Evolutionary conservation across 2,113 vertebrate genomes (phyloP).

Genomic region (Microcebus tavaratra): DNA sequence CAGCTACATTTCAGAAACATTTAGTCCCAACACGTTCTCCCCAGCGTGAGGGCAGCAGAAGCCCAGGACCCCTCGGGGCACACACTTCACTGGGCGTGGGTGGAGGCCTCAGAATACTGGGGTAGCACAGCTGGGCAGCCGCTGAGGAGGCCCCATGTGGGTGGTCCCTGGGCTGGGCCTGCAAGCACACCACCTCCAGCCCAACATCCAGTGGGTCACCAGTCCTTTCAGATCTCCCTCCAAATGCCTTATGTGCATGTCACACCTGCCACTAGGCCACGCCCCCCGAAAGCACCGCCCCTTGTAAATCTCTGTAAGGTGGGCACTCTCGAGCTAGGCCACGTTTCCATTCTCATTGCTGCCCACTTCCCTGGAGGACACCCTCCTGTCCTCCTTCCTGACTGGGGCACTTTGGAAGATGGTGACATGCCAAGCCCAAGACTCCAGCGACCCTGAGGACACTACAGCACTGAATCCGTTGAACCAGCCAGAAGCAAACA

Average conservation of each 20-base stretch:
- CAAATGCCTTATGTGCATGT: background rate
- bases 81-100: accelerated
- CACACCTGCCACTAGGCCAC: background rate
- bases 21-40: background rate
- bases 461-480: accelerated
- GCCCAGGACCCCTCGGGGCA: background rate
- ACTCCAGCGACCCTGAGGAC: background rate
- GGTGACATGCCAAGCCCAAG: background rate
- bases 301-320: background rate
- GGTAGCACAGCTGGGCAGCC: background rate
- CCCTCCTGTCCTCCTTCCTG: background rate
- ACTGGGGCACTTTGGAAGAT: background rate
- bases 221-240: background rate
- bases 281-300: background rate
- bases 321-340: background rate
- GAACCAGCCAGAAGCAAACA: background rate
- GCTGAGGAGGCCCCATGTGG: background rate
- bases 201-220: background rate
- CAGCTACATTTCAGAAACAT: background rate
- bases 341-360: background rate
- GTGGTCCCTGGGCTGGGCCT: background rate
- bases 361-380: background rate
- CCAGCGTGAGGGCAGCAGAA: background rate
- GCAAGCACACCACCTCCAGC: background rate
- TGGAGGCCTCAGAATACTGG: background rate